Percentiles rank a stretch among this genome's conserved stretches.
phyloP scores from a whole-genome alignment of 2,888 invertebrate species.

The Eupithecia abbreviata region DNA sequence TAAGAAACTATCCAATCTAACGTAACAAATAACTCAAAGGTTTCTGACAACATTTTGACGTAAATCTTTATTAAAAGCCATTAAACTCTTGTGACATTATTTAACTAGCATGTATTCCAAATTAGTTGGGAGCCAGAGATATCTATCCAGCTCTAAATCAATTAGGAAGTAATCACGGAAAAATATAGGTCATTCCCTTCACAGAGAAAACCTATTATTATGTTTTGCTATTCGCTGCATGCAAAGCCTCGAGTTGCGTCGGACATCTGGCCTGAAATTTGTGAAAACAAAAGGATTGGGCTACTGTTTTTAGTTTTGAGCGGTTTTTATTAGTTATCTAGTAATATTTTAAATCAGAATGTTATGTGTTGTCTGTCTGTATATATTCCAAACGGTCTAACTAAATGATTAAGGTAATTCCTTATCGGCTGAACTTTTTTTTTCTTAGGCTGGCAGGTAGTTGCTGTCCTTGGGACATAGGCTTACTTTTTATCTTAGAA shows the following conservation, averaged over 20 bases:
- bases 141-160: background rate
- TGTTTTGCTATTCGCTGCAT: slow-evolving; percentile 4
- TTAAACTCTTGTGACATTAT: background rate
- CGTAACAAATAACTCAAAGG: no score
- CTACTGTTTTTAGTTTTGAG: background rate
- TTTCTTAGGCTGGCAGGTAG: no score
- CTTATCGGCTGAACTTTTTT: no score
- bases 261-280: background rate
- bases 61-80: background rate
- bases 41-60: no score
- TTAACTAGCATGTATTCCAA: slow-evolving; percentile 2
- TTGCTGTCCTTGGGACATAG: no score
- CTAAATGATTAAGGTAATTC: no score
- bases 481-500: no score
- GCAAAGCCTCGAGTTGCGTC: background rate
- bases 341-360: no score
- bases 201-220: background rate
- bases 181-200: background rate
- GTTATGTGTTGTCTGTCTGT: no score
- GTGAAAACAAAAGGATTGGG: background rate
- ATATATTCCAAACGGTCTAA: no score
- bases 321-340: background rate
- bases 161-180: slow-evolving; percentile 3
- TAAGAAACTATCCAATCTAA: no score
- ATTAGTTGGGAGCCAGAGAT: background rate